Percentiles rank a stretch among this genome's conserved stretches.
phyloP scores from a whole-genome alignment of 2,888 invertebrate genomes.

The Chrysolina oricalcia region DNA sequence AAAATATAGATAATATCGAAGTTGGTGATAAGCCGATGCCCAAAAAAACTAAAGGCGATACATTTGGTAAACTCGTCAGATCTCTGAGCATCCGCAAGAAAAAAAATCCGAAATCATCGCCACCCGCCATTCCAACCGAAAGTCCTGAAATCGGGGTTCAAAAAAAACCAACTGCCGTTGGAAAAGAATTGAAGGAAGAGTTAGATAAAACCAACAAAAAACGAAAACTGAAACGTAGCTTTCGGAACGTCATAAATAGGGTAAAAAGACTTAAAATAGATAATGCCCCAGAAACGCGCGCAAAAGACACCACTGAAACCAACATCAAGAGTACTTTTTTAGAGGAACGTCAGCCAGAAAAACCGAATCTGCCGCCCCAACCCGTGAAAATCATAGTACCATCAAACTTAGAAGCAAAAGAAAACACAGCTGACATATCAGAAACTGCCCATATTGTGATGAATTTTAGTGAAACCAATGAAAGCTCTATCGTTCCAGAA shows the following conservation, averaged over 20 bases:
- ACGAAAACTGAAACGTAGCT: constrained; percentile 59
- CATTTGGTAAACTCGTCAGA: constrained; percentile 54
- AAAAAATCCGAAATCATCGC: constrained; percentile 41
- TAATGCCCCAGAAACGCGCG: constrained; percentile 26
- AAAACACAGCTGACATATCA: constrained; percentile 57
- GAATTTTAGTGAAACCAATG: constrained; percentile 55
- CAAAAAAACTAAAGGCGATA: constrained; percentile 49
- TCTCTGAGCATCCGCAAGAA: constrained; percentile 55
- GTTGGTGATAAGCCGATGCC: neutral
- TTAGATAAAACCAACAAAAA: constrained; percentile 52
- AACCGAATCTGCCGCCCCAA: constrained; percentile 35
- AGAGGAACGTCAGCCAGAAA: constrained; percentile 53
- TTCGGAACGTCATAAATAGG: constrained; percentile 63
- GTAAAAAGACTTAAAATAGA: constrained; percentile 61
- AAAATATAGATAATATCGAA: constrained; percentile 15
- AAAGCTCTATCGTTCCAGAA: constrained; percentile 60
- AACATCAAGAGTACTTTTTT: constrained; percentile 54
- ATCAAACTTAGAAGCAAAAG: constrained; percentile 58
- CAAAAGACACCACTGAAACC: constrained; percentile 30
- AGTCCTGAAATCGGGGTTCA: neutral
- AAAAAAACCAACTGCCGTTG: constrained; percentile 2
- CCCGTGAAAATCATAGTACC: constrained; percentile 50
- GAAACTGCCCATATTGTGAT: constrained; percentile 60
- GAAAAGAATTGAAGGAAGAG: constrained; percentile 21
- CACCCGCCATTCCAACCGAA: constrained; percentile 30